These are phyloP conservation scores for Drosophila kurseongensis DNA, from an alignment of 1,140 invertebrate species.

Conservation along the genomic window DNA sequence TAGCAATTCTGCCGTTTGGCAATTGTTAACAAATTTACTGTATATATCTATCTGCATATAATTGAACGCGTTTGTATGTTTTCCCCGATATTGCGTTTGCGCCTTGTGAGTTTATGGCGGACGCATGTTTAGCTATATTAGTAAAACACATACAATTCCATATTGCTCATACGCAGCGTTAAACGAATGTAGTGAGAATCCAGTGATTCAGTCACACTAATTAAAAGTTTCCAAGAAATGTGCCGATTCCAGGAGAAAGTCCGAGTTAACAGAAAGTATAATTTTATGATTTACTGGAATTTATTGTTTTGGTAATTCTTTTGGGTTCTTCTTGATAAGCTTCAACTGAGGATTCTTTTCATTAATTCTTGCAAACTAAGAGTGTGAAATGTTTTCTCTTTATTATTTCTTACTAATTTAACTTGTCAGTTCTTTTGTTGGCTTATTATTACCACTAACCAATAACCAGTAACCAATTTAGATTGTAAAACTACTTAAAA, in stretches of 20 bases:
- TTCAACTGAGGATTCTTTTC: constrained; percentile 18
- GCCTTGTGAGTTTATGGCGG: constrained; percentile 58
- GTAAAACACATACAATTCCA: constrained; percentile 8
- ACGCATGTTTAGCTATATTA: constrained; percentile 26
- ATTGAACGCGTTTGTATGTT: constrained; percentile 15
- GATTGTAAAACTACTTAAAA: too few species aligned
- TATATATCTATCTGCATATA: constrained; percentile 24
- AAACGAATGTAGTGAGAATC: constrained; percentile 6
- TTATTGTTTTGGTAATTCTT: constrained; percentile 37
- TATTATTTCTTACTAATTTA: constrained; percentile 2
- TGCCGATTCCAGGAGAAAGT: constrained; percentile 38
- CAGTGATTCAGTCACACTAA: constrained; percentile 47
- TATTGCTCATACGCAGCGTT: constrained; percentile 70
- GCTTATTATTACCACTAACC: background rate
- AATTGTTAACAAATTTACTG: constrained; percentile 72
- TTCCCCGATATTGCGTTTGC: constrained; percentile 68
- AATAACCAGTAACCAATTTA: too few species aligned
- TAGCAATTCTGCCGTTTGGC: constrained; percentile 63
- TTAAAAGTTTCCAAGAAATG: constrained; percentile 46
- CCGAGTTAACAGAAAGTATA: constrained; percentile 29
- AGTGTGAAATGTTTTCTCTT: too few species aligned
- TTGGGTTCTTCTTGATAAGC: constrained; percentile 9
- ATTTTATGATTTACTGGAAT: constrained; percentile 38
- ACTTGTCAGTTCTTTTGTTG: background rate
- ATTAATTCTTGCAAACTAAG: background rate